Evolutionary conservation across 2,888 invertebrate genomes (phyloP), one percentile per base, ranked within the genome.

Genomic region (Dioctria rufipes): DNA sequence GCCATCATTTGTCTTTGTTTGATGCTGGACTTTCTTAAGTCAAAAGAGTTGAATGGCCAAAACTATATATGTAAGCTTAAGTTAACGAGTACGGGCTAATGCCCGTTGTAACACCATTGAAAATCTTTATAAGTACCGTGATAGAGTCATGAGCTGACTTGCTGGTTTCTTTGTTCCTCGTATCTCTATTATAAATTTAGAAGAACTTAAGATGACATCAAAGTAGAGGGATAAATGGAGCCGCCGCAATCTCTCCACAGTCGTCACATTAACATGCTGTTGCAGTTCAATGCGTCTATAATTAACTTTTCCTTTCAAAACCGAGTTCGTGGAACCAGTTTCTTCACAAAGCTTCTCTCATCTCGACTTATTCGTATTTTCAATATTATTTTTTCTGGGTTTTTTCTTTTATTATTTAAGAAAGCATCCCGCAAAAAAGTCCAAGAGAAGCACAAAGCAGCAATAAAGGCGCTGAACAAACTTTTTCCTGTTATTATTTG

Each of bases 291-390:
- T 58, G 60, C 39, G 43, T 42, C 58, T 73, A 73, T 60, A 73
- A 73, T 73, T 73, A 73, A 63, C 77, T 77, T 77, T 77, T 77
- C 63, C 77, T 77, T 77, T 54, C 5, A 13, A 66, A 39, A 40
- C 63, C 63, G 77, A 77, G 46, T 61, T 61, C 46, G 40, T 61
- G 63, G 77, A 77, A 77, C 77, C 63, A 77, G 77, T 63, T 77
- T 40, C 51, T 25, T 3, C 49, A 54, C 63, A 40, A 77, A 77
- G 25, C 54, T 77, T 37, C 77, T 49, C 6, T n/a, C 8, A 9
- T 42, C 60, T 61, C 77, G 25, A 25, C 8, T 61, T 43, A 25
- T 4, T 54, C n/a, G 11, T 6, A 54, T 54, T 54, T 54, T 11
- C 37, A 39, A 46, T 61, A 39, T 54, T 13, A 5, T 6, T 13